Percentiles rank a stretch among this genome's conserved stretches.
These are phyloP conservation scores for Stictocephala bisonia DNA, from an alignment of 2,888 invertebrate species.

Conservation along the genomic window DNA sequence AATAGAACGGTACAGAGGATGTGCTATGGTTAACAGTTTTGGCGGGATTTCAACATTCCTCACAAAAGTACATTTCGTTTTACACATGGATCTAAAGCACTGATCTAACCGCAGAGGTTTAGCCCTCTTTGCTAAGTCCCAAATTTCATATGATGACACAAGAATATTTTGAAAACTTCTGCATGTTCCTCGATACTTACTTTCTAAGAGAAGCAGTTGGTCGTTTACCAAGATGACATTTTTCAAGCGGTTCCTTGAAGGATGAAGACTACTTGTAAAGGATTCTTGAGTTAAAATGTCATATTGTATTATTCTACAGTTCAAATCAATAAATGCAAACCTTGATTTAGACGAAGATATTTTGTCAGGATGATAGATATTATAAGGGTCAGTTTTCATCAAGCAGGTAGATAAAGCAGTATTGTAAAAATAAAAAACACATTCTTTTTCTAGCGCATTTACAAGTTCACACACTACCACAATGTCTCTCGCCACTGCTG, in stretches of 20 bases:
- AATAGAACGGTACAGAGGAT: constrained; percentile 19
- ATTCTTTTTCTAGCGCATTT: constrained; percentile 17
- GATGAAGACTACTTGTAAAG: constrained; percentile 15
- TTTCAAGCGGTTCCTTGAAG: constrained; percentile 9
- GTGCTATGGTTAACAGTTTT: constrained; percentile 26
- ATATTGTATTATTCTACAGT: constrained; percentile 1
- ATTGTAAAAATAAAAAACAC: constrained; percentile 27
- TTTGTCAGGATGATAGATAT: constrained; percentile 32
- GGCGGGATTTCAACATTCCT: constrained; percentile 10
- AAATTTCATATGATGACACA: constrained; percentile 30
- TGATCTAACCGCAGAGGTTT: constrained; percentile 21
- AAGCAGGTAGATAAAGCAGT: neutral
- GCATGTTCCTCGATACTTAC: constrained; percentile 12
- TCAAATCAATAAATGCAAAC: constrained; percentile 27
- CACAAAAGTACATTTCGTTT: constrained; percentile 19
- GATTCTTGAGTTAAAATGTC: constrained; percentile 14
- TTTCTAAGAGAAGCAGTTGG: constrained; percentile 11
- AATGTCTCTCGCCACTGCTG: constrained; percentile 1
- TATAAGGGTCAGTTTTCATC: neutral
- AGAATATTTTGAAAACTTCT: constrained; percentile 16
- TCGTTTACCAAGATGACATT: constrained; percentile 22
- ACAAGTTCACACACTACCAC: constrained; percentile 12
- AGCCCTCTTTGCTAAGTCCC: constrained; percentile 21
- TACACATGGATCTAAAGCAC: constrained; percentile 14
- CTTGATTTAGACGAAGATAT: constrained; percentile 19